These are phyloP conservation scores for Ostrea denselamellosa DNA, from an alignment of 1,140 invertebrate genomes.

Conservation along the genomic window DNA sequence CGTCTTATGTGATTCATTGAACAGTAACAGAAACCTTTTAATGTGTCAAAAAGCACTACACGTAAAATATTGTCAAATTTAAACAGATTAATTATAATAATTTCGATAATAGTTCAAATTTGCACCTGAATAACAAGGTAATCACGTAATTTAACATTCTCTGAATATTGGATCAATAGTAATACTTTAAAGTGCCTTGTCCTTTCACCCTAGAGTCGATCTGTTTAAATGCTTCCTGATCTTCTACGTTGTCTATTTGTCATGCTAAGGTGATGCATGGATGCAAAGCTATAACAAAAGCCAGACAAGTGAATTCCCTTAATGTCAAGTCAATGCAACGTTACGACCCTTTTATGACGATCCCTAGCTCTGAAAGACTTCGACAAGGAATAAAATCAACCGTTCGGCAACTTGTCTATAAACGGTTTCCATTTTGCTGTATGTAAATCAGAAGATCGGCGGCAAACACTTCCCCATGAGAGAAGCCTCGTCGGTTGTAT, in stretches of 20 bases:
- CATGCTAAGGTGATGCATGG: neutral
- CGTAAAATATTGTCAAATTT: too few relatives aligned
- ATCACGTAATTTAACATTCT: too few relatives aligned
- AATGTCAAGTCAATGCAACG: neutral
- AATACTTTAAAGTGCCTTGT: too few relatives aligned
- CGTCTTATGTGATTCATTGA: too few relatives aligned
- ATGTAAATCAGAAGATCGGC: neutral
- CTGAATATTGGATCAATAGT: too few relatives aligned
- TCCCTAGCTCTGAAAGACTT: neutral
- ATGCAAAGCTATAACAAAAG: neutral
- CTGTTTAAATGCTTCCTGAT: too few relatives aligned
- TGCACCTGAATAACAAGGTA: too few relatives aligned
- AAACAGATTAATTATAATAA: too few relatives aligned
- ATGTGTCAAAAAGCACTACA: too few relatives aligned
- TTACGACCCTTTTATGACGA: slow-evolving; percentile 9
- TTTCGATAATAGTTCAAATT: too few relatives aligned
- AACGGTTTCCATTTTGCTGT: neutral
- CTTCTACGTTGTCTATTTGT: neutral
- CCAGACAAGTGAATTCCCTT: slow-evolving; percentile 14
- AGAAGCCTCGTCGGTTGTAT: neutral
- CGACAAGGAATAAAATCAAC: slow-evolving; percentile 1
- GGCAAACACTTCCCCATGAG: neutral
- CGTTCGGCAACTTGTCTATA: neutral
- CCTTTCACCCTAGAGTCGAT: too few relatives aligned
- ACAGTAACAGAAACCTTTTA: too few relatives aligned